These are phyloP conservation scores for Platynereis dumerilii DNA, from an alignment of 2,888 invertebrate species.

Conservation along the genomic window DNA sequence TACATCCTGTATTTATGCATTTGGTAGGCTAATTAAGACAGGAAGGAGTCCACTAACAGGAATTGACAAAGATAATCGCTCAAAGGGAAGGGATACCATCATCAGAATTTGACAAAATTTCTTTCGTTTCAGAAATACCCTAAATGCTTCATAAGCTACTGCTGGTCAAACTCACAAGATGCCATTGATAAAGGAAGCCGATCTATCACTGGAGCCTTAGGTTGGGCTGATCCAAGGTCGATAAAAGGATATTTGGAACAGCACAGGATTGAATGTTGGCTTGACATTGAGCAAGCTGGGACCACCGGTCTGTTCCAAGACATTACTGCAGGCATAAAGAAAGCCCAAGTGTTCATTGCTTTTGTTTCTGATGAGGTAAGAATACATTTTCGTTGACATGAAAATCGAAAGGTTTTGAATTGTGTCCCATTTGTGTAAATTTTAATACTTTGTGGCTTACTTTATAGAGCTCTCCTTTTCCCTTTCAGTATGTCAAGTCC, in stretches of 20 bases:
- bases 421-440: no score
- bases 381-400: no score
- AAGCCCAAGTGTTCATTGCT: slow-evolving; percentile 54
- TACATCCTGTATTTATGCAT: no score
- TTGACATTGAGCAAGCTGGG: slow-evolving; percentile 52
- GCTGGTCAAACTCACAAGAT: slow-evolving; percentile 58
- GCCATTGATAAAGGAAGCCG: slow-evolving; percentile 43
- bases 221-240: slow-evolving; percentile 56
- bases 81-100: no score
- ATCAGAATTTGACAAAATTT: no score
- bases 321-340: slow-evolving; percentile 54
- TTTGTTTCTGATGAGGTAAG: slow-evolving; percentile 55
- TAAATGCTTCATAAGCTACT: slow-evolving; percentile 57
- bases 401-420: no score
- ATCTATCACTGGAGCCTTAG: slow-evolving; percentile 45
- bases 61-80: no score
- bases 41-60: no score
- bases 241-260: slow-evolving; percentile 51
- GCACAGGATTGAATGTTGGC: slow-evolving; percentile 56
- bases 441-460: no score
- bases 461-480: no score
- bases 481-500: slow-evolving; percentile 52
- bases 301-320: slow-evolving; percentile 56
- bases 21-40: no score
- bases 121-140: slow-evolving; percentile 8